phyloP scores from a whole-genome alignment of 2,888 invertebrate genomes.

The Xestobium rufovillosum region DNA sequence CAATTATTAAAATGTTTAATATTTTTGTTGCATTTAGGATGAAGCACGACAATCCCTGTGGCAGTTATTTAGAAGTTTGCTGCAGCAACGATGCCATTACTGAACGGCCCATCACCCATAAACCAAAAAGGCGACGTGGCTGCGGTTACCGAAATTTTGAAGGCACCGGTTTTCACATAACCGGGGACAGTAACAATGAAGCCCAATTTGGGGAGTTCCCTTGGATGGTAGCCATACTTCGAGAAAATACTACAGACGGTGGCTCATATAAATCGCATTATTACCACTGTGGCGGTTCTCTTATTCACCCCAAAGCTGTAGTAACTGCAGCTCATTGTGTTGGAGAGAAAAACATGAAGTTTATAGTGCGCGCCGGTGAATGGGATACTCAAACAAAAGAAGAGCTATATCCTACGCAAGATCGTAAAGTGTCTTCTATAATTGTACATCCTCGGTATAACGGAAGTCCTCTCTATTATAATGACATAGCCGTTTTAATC shows the following conservation, averaged over 20 bases:
- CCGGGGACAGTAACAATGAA: slow-evolving; percentile 56
- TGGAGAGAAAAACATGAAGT: slow-evolving; percentile 33
- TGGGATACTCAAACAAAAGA: slow-evolving; percentile 75
- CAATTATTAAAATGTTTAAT: not conserved
- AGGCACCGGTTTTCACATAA: slow-evolving; percentile 68
- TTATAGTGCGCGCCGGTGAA: slow-evolving; percentile 61
- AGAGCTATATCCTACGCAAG: slow-evolving; percentile 67
- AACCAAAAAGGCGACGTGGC: slow-evolving; percentile 36
- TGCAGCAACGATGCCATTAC: slow-evolving; percentile 41
- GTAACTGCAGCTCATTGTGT: slow-evolving; percentile 74
- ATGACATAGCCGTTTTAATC: slow-evolving; percentile 68
- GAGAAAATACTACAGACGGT: slow-evolving; percentile 46
- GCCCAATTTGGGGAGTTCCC: slow-evolving; percentile 75
- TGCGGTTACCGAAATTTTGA: slow-evolving; percentile 67
- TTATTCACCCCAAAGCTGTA: slow-evolving; percentile 64
- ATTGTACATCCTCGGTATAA: slow-evolving; percentile 63
- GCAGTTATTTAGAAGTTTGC: slow-evolving; percentile 50
- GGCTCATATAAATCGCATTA: slow-evolving; percentile 47
- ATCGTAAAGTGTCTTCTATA: slow-evolving; percentile 52
- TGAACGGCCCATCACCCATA: slow-evolving; percentile 30
- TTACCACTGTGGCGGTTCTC: slow-evolving; percentile 70
- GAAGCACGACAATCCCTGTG: no score
- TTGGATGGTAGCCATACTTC: slow-evolving; percentile 73
- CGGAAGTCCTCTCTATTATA: slow-evolving; percentile 58
- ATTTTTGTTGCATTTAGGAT: slow-evolving; percentile 29